phyloP scores from a whole-genome alignment of 2,888 invertebrate genomes.

The Apodemia hepburni region DNA sequence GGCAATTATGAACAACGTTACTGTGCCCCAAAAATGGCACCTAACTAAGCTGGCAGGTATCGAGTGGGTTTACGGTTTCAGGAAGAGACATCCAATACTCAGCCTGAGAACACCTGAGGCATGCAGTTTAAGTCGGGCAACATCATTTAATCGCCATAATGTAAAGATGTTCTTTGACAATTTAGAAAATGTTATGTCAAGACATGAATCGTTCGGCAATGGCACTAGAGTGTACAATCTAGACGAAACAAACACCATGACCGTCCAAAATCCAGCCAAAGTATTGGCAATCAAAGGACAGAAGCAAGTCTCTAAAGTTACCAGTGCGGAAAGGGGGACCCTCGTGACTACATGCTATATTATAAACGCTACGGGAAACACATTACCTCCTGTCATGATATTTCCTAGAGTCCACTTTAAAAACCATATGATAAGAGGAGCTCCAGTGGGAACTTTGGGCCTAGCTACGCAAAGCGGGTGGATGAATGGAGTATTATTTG shows the following conservation, averaged over 20 bases:
- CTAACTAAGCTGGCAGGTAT: slow-evolving; percentile 8
- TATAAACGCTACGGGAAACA: slow-evolving; percentile 4
- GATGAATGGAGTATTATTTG: slow-evolving; percentile 45
- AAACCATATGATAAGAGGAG: slow-evolving; percentile 40
- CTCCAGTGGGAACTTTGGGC: slow-evolving; percentile 44
- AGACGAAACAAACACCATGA: slow-evolving; percentile 44
- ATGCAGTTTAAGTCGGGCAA: slow-evolving; percentile 14
- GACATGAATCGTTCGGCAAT: slow-evolving; percentile 9
- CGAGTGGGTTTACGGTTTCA: slow-evolving; percentile 8
- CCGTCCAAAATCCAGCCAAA: slow-evolving; percentile 39
- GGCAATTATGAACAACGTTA: slow-evolving; percentile 8
- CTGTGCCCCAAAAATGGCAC: slow-evolving; percentile 10
- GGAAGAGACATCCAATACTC: background rate
- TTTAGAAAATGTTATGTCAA: slow-evolving; percentile 9
- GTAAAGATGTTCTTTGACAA: slow-evolving; percentile 3
- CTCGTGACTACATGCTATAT: background rate
- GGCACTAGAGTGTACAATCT: slow-evolving; percentile 41
- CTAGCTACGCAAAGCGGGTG: slow-evolving; percentile 44
- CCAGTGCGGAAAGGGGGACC: background rate
- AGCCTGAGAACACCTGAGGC: slow-evolving; percentile 11
- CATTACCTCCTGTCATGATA: slow-evolving; percentile 11
- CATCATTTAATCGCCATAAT: slow-evolving; percentile 13
- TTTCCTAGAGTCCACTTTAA: slow-evolving; percentile 8
- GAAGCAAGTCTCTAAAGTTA: background rate
- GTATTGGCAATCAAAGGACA: background rate